Conservation (phyloP, 2,888 invertebrate species). For the Acrocyrtus sp. region DNA sequence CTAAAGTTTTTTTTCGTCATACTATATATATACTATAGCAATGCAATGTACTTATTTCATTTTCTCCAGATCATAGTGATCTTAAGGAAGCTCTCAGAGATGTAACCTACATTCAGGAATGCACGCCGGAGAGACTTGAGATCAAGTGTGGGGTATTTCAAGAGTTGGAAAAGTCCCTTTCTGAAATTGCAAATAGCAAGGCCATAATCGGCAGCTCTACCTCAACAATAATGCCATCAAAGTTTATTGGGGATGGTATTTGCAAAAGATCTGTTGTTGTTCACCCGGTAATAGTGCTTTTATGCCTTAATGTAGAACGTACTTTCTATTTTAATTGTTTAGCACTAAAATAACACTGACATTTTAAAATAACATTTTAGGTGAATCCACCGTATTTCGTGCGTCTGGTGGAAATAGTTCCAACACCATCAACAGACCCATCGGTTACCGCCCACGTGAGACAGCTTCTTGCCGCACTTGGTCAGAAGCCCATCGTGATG, state of each 20-base stretch:
- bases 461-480: conserved; percentile 84
- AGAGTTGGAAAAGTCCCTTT: conserved; percentile 78
- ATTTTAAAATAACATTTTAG: too few species aligned
- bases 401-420: conserved; percentile 92
- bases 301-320: too few species aligned
- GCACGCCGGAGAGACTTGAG: conserved; percentile 89
- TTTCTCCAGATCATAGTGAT: conserved; percentile 69
- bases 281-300: conserved; percentile 90
- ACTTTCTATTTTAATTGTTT: too few species aligned
- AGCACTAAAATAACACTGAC: too few species aligned
- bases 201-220: conserved; percentile 93
- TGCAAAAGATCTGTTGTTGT: conserved; percentile 80
- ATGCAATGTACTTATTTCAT: background rate
- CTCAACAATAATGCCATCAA: conserved; percentile 89
- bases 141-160: conserved; percentile 84
- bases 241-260: conserved; percentile 83
- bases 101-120: conserved; percentile 89
- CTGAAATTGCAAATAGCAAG: conserved; percentile 75
- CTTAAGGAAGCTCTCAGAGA: conserved; percentile 78
- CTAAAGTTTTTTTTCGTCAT: background rate
- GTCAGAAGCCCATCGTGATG: conserved; percentile 89
- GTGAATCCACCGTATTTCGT: conserved; percentile 98
- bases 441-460: conserved; percentile 80
- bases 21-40: background rate
- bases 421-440: conserved; percentile 91